phyloP scores from a whole-genome alignment of 2,797 vertebrate genomes.

The Crypturellus tataupa region DNA sequence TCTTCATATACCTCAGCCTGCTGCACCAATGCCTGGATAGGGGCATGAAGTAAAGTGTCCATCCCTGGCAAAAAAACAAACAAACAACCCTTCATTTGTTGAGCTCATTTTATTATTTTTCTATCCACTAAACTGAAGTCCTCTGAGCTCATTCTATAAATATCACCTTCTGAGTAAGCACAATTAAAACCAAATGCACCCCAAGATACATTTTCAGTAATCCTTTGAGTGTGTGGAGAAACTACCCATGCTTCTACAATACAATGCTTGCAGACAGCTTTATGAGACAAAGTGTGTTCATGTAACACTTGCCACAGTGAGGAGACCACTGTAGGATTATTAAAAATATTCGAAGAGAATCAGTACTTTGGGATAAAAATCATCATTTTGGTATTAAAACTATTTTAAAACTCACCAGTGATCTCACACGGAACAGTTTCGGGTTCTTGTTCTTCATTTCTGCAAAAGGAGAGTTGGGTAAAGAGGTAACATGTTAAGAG shows the following conservation, averaged over 20 bases:
- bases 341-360: background rate
- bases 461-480: slow-evolving; percentile 37
- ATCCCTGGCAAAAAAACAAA: slow-evolving; percentile 72
- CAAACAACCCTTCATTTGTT: background rate
- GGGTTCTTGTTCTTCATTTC: slow-evolving; percentile 69
- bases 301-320: fast-evolving
- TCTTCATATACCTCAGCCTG: slow-evolving; percentile 76
- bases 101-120: background rate
- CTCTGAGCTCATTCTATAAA: background rate
- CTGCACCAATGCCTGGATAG: slow-evolving; percentile 78
- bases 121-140: background rate
- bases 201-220: background rate
- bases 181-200: background rate
- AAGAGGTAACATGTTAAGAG: background rate
- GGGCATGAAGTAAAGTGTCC: slow-evolving; percentile 83
- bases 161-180: background rate
- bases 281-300: background rate
- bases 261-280: background rate
- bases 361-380: background rate
- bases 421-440: slow-evolving; percentile 67
- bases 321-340: background rate
- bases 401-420: slow-evolving; percentile 76
- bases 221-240: background rate
- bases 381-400: background rate
- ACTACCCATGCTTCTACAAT: background rate